phyloP scores from a whole-genome alignment of 2,888 invertebrate genomes.

The Oligia strigilis region DNA sequence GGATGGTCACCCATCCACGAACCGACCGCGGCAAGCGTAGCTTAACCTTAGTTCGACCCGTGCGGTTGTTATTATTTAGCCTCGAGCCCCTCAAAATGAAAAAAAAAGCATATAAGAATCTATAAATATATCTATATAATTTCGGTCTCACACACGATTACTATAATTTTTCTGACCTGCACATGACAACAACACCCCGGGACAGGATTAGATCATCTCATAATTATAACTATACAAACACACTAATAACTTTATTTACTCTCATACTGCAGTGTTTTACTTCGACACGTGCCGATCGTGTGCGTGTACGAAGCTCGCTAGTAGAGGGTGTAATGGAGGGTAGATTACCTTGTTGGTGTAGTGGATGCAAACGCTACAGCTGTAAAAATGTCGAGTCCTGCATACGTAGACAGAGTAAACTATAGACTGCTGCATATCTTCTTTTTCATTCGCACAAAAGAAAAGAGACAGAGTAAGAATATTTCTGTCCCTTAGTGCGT shows the following conservation, averaged over 20 bases:
- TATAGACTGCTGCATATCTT: too few relatives aligned
- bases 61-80: too few relatives aligned
- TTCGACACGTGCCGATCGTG: conserved; percentile 51
- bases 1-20: too few relatives aligned
- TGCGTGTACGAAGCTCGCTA: conserved; percentile 45
- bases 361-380: neutral
- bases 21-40: too few relatives aligned
- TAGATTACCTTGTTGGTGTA: neutral
- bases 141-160: conserved; percentile 17
- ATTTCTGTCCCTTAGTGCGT: too few relatives aligned
- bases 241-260: conserved; percentile 59
- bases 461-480: too few relatives aligned
- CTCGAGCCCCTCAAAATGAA: too few relatives aligned
- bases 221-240: conserved; percentile 62
- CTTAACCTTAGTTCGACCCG: too few relatives aligned
- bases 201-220: conserved; percentile 50
- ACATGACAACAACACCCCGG: conserved; percentile 41
- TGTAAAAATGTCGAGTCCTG: neutral
- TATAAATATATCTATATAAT: neutral
- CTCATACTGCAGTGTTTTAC: conserved; percentile 54
- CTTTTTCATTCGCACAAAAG: too few relatives aligned
- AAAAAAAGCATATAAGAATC: neutral
- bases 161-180: conserved; percentile 20
- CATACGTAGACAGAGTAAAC: too few relatives aligned
- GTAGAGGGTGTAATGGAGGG: conserved; percentile 41